Conservation (phyloP, 2,888 invertebrate species). For the Luffia ferchaultella region DNA sequence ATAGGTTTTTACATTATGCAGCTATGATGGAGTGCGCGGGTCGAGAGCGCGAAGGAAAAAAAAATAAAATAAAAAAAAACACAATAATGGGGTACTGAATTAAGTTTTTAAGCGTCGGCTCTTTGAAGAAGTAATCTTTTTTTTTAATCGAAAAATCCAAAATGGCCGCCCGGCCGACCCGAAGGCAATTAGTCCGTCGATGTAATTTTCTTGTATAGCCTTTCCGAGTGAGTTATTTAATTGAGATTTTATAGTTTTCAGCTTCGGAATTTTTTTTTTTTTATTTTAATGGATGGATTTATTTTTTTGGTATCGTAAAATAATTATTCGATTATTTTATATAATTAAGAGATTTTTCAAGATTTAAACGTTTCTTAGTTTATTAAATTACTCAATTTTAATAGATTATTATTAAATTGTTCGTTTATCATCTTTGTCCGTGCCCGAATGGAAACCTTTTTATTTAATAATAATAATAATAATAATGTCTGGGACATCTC, state of each 20-base stretch:
- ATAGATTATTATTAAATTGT: too few relatives aligned
- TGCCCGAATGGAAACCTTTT: too few relatives aligned
- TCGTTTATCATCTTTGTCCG: too few relatives aligned
- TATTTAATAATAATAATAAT: too few relatives aligned
- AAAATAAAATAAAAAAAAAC: not conserved
- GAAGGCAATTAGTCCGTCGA: not conserved
- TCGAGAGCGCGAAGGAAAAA: not conserved
- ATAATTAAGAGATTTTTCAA: too few relatives aligned
- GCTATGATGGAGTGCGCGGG: not conserved
- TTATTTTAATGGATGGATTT: too few relatives aligned
- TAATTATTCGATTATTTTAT: too few relatives aligned
- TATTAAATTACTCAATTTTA: too few relatives aligned
- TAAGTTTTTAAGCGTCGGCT: conserved; percentile 36
- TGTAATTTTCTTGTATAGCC: not conserved
- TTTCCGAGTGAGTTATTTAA: not conserved
- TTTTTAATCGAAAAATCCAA: conserved; percentile 1
- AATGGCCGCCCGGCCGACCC: not conserved
- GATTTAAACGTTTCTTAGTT: too few relatives aligned
- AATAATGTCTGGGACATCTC: too few relatives aligned
- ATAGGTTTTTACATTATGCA: not conserved
- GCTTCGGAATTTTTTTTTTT: too few relatives aligned
- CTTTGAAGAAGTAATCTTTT: conserved; percentile 21
- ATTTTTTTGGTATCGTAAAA: too few relatives aligned
- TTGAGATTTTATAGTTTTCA: not conserved
- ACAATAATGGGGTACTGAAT: conserved; percentile 32